phyloP scores from a whole-genome alignment of 2,113 vertebrate species.

The Gulo gulo region DNA sequence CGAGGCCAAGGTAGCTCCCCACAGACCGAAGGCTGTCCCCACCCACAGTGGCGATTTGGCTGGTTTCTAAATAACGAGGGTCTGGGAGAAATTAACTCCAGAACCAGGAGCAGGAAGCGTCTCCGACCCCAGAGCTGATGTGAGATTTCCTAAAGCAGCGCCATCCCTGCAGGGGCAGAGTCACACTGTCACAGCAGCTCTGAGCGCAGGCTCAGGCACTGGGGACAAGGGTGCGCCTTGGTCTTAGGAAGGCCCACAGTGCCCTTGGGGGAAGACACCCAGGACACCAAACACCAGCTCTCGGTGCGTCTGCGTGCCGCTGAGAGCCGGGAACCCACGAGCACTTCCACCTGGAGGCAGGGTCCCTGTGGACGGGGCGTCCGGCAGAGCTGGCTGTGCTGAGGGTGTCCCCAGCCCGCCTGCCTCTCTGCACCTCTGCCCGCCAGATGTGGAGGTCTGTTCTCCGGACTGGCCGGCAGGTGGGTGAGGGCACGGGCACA shows the following conservation, averaged over 20 bases:
- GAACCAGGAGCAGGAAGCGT: neutral
- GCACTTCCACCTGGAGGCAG: neutral
- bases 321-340: neutral
- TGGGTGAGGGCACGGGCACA: neutral
- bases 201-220: fast-evolving
- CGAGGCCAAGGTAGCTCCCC: neutral
- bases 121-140: neutral
- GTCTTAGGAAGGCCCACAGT: fast-evolving
- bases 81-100: neutral
- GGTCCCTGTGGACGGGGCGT: neutral
- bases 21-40: neutral
- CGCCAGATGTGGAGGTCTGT: neutral
- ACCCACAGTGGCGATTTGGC: fast-evolving
- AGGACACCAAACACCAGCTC: neutral
- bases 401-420: neutral
- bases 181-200: neutral
- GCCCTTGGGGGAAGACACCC: neutral
- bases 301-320: neutral
- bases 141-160: neutral
- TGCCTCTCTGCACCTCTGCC: neutral
- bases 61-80: neutral
- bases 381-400: neutral
- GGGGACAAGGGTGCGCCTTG: fast-evolving
- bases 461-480: neutral
- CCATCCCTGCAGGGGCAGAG: neutral